A percentile compares a stretch with the other conserved stretches of the same genome.
phyloP scores from a whole-genome alignment of 2,797 vertebrate genomes.

The Synanceia verrucosa region DNA sequence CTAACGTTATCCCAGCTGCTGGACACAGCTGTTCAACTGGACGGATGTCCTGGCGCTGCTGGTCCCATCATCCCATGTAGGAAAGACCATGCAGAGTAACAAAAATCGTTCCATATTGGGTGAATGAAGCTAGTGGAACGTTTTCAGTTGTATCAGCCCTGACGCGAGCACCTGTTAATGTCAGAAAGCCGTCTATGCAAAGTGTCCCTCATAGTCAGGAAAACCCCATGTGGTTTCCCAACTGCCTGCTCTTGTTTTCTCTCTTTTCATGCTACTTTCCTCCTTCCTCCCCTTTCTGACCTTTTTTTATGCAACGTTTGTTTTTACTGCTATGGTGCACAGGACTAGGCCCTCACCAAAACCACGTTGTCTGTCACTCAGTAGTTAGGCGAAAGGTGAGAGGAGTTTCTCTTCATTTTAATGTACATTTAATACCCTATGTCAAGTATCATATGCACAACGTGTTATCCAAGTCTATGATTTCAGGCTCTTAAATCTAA shows the following conservation, averaged over 20 bases:
- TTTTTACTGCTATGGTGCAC: background rate
- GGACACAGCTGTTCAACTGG: background rate
- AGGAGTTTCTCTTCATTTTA: too few species aligned
- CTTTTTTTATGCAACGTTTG: background rate
- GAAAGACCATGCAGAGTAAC: too few species aligned
- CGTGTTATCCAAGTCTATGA: too few species aligned
- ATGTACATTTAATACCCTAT: too few species aligned
- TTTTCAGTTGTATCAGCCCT: background rate
- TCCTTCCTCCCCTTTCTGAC: background rate
- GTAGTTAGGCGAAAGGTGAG: too few species aligned
- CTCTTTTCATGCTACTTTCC: background rate
- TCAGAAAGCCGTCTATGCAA: conserved; percentile 10
- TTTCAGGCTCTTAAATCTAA: too few species aligned
- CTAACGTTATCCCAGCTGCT: background rate
- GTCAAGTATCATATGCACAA: too few species aligned
- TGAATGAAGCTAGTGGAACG: too few species aligned
- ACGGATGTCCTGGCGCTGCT: background rate
- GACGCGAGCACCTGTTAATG: background rate
- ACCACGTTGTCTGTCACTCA: too few species aligned
- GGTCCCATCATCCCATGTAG: too few species aligned
- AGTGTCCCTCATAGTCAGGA: conserved; percentile 32
- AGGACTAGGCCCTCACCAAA: background rate
- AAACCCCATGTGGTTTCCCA: conserved; percentile 57
- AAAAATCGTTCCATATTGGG: too few species aligned
- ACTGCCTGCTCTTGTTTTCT: conserved; percentile 18